Evolutionary conservation across 1,140 invertebrate genomes (phyloP).

Genomic region (Drosophila murphyi): DNA sequence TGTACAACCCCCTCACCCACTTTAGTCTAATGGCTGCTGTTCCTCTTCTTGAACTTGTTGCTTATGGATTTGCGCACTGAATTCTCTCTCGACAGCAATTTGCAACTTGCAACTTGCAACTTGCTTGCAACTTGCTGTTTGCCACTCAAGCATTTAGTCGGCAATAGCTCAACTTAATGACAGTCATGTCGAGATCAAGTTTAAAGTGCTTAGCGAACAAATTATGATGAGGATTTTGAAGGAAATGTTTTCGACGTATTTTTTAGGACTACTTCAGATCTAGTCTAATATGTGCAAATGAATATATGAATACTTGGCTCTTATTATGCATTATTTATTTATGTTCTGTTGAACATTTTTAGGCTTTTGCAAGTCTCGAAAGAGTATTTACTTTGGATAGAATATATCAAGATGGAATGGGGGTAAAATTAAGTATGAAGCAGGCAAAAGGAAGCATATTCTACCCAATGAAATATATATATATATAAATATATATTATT

Average conservation of each 20-base stretch:
- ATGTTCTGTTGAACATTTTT: neutral
- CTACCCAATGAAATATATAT: too few species aligned
- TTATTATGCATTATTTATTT: neutral
- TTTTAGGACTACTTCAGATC: neutral
- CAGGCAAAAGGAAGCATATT: too few species aligned
- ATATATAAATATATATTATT: too few species aligned
- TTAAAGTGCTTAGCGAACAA: neutral
- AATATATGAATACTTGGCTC: neutral
- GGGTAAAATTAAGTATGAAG: too few species aligned
- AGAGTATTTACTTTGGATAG: too few species aligned
- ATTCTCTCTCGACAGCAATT: constrained; percentile 47
- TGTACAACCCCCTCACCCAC: neutral
- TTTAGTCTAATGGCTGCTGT: constrained; percentile 30
- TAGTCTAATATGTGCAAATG: neutral
- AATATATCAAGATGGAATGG: too few species aligned
- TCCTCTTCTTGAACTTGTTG: constrained; percentile 36
- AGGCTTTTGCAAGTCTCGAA: too few species aligned
- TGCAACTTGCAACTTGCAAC: constrained; percentile 48
- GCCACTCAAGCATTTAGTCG: constrained; percentile 51
- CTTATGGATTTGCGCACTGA: constrained; percentile 47
- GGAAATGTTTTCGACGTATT: too few species aligned
- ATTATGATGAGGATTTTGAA: constrained; percentile 14
- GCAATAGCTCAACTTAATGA: constrained; percentile 65
- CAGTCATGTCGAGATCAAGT: constrained; percentile 19
- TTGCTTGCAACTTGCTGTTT: neutral